phyloP scores from a whole-genome alignment of 1,140 invertebrate genomes.

The Cotesia typhae region DNA sequence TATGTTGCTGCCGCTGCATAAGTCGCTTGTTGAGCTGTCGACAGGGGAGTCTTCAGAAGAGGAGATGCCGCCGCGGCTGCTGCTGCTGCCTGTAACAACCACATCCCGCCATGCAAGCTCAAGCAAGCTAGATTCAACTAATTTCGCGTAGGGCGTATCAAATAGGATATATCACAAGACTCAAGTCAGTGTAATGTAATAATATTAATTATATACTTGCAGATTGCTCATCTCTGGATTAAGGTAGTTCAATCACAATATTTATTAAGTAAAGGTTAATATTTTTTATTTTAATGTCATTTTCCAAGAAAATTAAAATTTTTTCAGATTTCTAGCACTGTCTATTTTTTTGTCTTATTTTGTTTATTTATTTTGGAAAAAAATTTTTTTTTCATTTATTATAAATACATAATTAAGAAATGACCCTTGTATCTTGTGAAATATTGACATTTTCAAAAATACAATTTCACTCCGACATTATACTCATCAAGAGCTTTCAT shows the following conservation, averaged over 20 bases:
- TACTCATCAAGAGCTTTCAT: too few relatives aligned
- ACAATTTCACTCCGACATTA: too few relatives aligned
- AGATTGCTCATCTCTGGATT: constrained; percentile 38
- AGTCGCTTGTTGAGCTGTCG: constrained; percentile 75
- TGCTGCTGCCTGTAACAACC: constrained; percentile 69
- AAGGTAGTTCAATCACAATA: constrained; percentile 41
- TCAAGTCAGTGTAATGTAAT: constrained; percentile 9
- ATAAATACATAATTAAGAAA: too few relatives aligned
- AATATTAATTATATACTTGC: constrained; percentile 41
- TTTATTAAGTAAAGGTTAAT: neutral
- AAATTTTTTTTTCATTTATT: too few relatives aligned
- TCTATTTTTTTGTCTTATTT: too few relatives aligned
- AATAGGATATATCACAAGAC: constrained; percentile 13
- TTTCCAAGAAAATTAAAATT: too few relatives aligned
- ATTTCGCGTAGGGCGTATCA: constrained; percentile 42
- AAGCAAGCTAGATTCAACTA: constrained; percentile 54
- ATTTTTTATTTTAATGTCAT: too few relatives aligned
- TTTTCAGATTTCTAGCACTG: too few relatives aligned
- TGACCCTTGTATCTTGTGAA: too few relatives aligned
- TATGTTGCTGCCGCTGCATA: constrained; percentile 85
- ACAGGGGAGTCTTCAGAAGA: constrained; percentile 75
- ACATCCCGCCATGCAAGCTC: constrained; percentile 68
- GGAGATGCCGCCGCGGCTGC: constrained; percentile 76
- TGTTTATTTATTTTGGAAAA: too few relatives aligned
- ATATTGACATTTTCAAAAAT: too few relatives aligned